Conservation (phyloP, 2,888 invertebrate genomes). For the Hoplodrina ambigua region DNA sequence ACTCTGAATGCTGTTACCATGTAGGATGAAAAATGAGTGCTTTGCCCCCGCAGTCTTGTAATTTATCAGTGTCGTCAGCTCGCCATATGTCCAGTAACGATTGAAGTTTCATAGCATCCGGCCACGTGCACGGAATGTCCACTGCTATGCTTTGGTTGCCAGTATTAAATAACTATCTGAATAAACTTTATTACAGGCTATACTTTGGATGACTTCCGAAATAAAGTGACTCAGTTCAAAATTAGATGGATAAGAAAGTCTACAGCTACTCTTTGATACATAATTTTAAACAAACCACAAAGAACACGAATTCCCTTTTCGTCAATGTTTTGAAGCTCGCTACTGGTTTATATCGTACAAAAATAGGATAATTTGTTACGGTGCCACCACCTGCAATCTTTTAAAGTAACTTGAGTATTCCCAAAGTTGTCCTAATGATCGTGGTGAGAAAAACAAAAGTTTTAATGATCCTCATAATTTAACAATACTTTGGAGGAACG, state of each 20-base stretch:
- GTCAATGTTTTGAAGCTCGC: background rate
- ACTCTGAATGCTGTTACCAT: slow-evolving; percentile 47
- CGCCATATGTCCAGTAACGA: slow-evolving; percentile 59
- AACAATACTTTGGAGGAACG: slow-evolving; percentile 39
- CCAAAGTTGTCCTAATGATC: slow-evolving; percentile 40
- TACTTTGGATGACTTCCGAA: slow-evolving; percentile 32
- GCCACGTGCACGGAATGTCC: slow-evolving; percentile 61
- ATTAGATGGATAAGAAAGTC: slow-evolving; percentile 2
- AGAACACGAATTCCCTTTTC: background rate
- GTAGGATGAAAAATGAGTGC: slow-evolving; percentile 48
- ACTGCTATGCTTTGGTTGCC: slow-evolving; percentile 28
- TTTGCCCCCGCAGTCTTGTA: slow-evolving; percentile 61
- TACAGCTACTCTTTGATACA: background rate
- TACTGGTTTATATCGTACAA: slow-evolving; percentile 1
- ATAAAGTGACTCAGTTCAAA: background rate
- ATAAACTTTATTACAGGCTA: slow-evolving; percentile 31
- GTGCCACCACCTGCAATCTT: slow-evolving; percentile 35
- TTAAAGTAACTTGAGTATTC: slow-evolving; percentile 29
- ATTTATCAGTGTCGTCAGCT: slow-evolving; percentile 61
- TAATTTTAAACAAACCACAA: background rate
- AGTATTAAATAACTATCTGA: slow-evolving; percentile 31
- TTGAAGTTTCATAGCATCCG: slow-evolving; percentile 65
- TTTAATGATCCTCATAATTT: slow-evolving; percentile 45
- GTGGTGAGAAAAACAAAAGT: slow-evolving; percentile 39
- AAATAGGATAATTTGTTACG: slow-evolving; percentile 29